These are phyloP conservation scores for Vanacampus margaritifer DNA, from an alignment of 2,113 vertebrate genomes.

Conservation along the genomic window DNA sequence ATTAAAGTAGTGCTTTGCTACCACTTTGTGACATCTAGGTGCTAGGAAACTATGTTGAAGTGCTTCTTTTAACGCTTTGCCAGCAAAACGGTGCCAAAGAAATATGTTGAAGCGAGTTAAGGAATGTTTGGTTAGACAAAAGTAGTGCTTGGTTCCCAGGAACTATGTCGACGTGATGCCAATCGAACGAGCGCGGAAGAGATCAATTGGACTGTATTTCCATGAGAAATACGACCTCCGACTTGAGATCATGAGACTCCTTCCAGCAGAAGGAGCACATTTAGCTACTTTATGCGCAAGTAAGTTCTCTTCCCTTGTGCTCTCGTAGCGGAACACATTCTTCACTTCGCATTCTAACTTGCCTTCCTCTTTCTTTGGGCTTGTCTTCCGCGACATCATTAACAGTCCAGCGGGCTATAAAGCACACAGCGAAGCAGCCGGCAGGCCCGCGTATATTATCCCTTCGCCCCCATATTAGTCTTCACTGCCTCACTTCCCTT, in stretches of 20 bases:
- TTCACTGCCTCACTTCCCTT: conserved; percentile 22
- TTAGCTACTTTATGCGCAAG: neutral
- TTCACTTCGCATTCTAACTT: conserved; percentile 26
- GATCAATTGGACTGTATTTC: neutral
- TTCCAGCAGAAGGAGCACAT: neutral
- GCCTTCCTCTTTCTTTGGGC: conserved; percentile 23
- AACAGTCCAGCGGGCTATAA: conserved; percentile 33
- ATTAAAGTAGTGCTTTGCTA: no score
- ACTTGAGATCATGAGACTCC: neutral
- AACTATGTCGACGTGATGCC: no score
- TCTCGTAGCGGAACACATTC: conserved; percentile 18
- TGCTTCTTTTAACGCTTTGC: no score
- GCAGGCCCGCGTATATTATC: conserved; percentile 30
- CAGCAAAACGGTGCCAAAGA: no score
- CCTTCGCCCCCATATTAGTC: conserved; percentile 14
- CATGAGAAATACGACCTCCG: neutral
- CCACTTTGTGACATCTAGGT: no score
- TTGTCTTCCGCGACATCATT: conserved; percentile 29
- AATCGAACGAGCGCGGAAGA: neutral
- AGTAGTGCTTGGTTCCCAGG: no score
- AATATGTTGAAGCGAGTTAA: no score
- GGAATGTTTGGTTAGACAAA: no score
- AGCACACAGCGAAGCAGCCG: conserved; percentile 12
- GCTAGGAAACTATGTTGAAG: no score
- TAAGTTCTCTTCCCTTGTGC: neutral